These are phyloP conservation scores for Odontothrips loti DNA, from an alignment of 2,888 invertebrate genomes.

Conservation along the genomic window DNA sequence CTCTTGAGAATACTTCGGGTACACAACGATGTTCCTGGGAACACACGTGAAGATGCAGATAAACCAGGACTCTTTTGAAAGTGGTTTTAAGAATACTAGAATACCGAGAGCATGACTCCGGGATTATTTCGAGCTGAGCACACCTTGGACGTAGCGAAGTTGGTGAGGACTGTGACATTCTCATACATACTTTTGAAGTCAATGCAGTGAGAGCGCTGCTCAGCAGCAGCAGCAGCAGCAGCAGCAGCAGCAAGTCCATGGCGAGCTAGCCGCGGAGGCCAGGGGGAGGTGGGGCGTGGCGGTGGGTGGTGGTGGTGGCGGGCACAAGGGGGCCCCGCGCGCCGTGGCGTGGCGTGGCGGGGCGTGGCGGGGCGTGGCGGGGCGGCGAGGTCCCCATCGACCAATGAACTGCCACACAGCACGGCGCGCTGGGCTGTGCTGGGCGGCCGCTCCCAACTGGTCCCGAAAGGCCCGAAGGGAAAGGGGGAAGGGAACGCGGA, in stretches of 20 bases:
- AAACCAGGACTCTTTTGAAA: too few relatives aligned
- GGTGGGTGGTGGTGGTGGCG: conserved; percentile 39
- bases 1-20: too few relatives aligned
- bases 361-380: conserved; percentile 4
- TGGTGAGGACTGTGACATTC: too few relatives aligned
- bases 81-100: too few relatives aligned
- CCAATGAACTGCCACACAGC: conserved; percentile 24
- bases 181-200: too few relatives aligned
- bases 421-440: conserved; percentile 27
- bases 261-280: not conserved
- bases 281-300: conserved; percentile 39
- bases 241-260: not conserved
- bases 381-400: conserved; percentile 1
- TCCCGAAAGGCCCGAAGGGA: conserved; percentile 11
- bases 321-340: not conserved
- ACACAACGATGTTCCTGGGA: too few relatives aligned
- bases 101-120: too few relatives aligned
- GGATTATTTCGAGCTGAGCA: too few relatives aligned
- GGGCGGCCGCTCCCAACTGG: conserved; percentile 19
- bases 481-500: not conserved
- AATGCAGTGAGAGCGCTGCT: too few relatives aligned
- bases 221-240: too few relatives aligned
- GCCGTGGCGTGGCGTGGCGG: not conserved
- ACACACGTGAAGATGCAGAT: too few relatives aligned
- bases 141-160: too few relatives aligned